Evolutionary conservation across 2,888 invertebrate genomes (phyloP).

Genomic region (Pyrrhia umbra): DNA sequence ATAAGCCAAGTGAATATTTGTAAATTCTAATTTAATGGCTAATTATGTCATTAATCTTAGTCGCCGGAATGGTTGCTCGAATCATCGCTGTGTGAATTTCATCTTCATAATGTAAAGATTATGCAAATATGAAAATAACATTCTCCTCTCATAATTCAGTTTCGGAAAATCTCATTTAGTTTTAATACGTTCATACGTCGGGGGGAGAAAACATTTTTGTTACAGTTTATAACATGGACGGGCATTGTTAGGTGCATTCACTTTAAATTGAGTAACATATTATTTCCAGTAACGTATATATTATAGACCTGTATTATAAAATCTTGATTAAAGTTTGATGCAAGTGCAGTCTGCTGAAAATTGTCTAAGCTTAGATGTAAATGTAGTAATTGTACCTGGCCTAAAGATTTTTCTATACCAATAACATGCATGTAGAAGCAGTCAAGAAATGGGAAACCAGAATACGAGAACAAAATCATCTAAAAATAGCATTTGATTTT

Average conservation of each 20-base stretch:
- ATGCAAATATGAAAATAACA: slow-evolving; percentile 60
- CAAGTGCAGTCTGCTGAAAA: background rate
- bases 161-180: slow-evolving; percentile 54
- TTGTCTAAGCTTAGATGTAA: no score
- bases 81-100: slow-evolving; percentile 56
- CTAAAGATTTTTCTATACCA: no score
- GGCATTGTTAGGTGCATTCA: slow-evolving; percentile 16
- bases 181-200: slow-evolving; percentile 44
- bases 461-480: background rate
- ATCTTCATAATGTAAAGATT: slow-evolving; percentile 61
- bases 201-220: slow-evolving; percentile 40
- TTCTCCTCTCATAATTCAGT: slow-evolving; percentile 53
- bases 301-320: background rate
- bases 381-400: no score
- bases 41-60: slow-evolving; percentile 53
- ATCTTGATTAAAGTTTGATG: background rate
- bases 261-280: slow-evolving; percentile 21
- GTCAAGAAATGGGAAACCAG: background rate
- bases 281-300: background rate
- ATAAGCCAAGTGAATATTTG: slow-evolving; percentile 26
- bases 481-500: no score
- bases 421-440: background rate
- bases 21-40: slow-evolving; percentile 41
- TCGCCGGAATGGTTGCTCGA: slow-evolving; percentile 34
- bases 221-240: slow-evolving; percentile 10